Conservation (phyloP, 2,888 invertebrate genomes). For the Fragum fragum region DNA sequence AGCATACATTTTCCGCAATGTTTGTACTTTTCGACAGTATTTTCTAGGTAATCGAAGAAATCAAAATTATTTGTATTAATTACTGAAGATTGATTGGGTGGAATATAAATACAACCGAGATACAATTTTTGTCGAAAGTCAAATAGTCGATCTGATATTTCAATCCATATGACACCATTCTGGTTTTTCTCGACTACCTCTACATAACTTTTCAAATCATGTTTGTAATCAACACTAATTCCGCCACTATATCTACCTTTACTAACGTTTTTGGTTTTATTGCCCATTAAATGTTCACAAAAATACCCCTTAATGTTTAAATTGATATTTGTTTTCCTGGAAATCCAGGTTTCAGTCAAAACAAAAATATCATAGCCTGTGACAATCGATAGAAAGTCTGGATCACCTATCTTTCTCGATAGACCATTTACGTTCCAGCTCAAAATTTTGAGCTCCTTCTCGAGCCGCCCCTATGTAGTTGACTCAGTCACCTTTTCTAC, state of each 20-base stretch:
- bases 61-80: constrained; percentile 15
- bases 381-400: background rate
- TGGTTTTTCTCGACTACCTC: constrained; percentile 9
- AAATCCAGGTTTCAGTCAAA: constrained; percentile 19
- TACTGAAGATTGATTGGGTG: constrained; percentile 28
- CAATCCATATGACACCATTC: constrained; percentile 11
- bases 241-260: constrained; percentile 35
- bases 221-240: constrained; percentile 6
- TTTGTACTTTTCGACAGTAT: constrained; percentile 3
- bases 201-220: background rate
- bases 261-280: constrained; percentile 13
- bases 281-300: constrained; percentile 33
- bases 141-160: constrained; percentile 8
- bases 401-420: constrained; percentile 12
- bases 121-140: constrained; percentile 19
- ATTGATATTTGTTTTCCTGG: constrained; percentile 18
- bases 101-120: constrained; percentile 29
- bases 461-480: background rate
- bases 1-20: background rate
- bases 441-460: constrained; percentile 18
- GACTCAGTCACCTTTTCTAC: background rate
- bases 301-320: background rate
- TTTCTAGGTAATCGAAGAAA: constrained; percentile 10
- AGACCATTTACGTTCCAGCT: constrained; percentile 20
- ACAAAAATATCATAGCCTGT: background rate